Conservation (phyloP, 2,113 vertebrate genomes). For the Neogobius melanostomus region DNA sequence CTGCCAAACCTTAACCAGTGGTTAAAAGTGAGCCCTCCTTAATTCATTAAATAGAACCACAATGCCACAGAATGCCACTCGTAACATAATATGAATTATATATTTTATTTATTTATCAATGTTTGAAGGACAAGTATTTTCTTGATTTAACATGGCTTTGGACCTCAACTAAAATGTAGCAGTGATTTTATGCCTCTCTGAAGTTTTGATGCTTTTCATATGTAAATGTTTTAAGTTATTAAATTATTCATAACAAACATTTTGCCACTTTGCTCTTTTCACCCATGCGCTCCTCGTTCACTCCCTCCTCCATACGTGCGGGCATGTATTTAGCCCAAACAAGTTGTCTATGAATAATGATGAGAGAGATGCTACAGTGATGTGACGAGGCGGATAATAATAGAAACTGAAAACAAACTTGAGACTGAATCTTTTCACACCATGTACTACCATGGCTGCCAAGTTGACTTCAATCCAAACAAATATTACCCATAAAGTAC, state of each 20-base stretch:
- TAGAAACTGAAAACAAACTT: not conserved
- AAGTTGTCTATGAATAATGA: too few species aligned
- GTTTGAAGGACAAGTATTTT: not conserved
- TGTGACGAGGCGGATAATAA: not conserved
- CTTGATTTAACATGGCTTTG: not conserved
- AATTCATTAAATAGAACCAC: not conserved
- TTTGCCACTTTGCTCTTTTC: not conserved
- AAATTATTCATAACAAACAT: slow-evolving; percentile 50
- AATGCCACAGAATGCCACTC: not conserved
- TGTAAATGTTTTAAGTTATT: slow-evolving; percentile 56
- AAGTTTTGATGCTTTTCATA: slow-evolving; percentile 10
- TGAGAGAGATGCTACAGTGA: not conserved
- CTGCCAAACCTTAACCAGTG: not conserved
- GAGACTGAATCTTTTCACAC: not conserved
- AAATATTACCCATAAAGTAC: too few species aligned
- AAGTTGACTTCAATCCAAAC: too few species aligned
- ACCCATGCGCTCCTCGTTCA: too few species aligned
- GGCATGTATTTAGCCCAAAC: too few species aligned
- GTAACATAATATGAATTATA: not conserved
- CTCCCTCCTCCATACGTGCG: too few species aligned
- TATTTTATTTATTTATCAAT: not conserved
- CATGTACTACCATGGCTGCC: not conserved
- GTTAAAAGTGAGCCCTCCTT: not conserved
- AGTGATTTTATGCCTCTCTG: slow-evolving; percentile 12
- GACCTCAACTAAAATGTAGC: slow-evolving; percentile 4